Evolutionary conservation across 2,888 invertebrate genomes (phyloP), one percentile per base, ranked within the genome.

Genomic region (Dione juno): DNA sequence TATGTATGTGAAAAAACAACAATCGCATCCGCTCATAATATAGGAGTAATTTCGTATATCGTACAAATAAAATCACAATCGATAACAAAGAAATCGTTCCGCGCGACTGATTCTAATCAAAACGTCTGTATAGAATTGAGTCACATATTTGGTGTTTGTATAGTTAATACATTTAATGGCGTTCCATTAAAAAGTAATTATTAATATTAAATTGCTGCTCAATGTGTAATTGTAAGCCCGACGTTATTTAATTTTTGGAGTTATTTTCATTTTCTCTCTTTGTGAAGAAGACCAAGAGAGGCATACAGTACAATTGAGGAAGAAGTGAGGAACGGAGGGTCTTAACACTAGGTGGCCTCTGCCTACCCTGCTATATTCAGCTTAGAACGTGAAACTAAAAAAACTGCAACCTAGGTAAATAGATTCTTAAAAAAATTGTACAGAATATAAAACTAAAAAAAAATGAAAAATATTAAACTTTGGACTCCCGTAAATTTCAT

Each of bases 91-190:
- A 69, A 74, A 75, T 74, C 64, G 66, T 70, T 73, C 75, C 69
- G 43, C 52, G 54, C 66, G 70, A 75, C 45, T 73, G 72, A 67
- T 75, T 70, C 63, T 54, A 72, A 76, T 75, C 75, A 72, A 75
- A 75, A 71, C 73, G 69, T 73, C 75, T 73, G 75, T 75, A 75
- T 71, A 73, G 73, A 73, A 70, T 70, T 69, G 72, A 67, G 64
- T 40, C 37, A 57, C 37, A 16, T 40, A 57, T 57, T 57, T 57
- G 37, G 37, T 37, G 16, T 57, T 57, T 40, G 37, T 37, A 40
- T 1, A 57, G 57, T 37, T 37, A 37, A 40, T 19, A 37, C 10
- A 28, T 40, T 7, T 57, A 7, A 13, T 16, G 16, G n/a, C n/a
- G 28, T 28, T 28, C 28, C 28, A 28, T 28, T 28, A n/a, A n/a